Conservation (phyloP, 2,797 vertebrate species). For the Nyctibius grandis region DNA sequence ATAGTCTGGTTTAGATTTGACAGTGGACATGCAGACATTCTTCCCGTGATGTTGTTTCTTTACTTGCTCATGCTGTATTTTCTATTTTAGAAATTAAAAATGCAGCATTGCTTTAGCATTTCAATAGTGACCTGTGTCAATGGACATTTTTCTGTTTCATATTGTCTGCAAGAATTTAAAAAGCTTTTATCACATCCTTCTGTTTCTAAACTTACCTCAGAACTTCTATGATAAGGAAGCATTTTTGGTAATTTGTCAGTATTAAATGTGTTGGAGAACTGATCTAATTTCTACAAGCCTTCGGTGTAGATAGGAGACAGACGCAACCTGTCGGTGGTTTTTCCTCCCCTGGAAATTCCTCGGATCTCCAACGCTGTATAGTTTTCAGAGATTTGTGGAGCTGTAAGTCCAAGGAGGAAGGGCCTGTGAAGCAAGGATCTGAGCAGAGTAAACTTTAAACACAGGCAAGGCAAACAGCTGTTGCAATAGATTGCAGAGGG, state of each 20-base stretch:
- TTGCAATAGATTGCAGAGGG: background rate
- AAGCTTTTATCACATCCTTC: background rate
- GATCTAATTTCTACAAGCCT: background rate
- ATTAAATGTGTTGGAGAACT: background rate
- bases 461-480: background rate
- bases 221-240: background rate
- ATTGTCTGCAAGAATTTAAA: background rate
- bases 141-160: background rate
- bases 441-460: background rate
- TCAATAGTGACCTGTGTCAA: background rate
- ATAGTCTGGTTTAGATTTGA: background rate
- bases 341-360: background rate
- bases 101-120: background rate
- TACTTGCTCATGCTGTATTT: background rate
- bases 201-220: background rate
- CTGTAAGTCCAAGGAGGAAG: background rate
- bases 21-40: background rate
- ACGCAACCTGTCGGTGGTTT: accelerated
- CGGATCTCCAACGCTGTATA: background rate
- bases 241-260: background rate
- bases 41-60: background rate
- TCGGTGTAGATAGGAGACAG: background rate
- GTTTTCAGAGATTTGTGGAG: background rate
- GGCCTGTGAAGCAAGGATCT: background rate
- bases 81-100: background rate